phyloP scores from a whole-genome alignment of 2,888 invertebrate genomes.

The Siphlonurus alternatus region DNA sequence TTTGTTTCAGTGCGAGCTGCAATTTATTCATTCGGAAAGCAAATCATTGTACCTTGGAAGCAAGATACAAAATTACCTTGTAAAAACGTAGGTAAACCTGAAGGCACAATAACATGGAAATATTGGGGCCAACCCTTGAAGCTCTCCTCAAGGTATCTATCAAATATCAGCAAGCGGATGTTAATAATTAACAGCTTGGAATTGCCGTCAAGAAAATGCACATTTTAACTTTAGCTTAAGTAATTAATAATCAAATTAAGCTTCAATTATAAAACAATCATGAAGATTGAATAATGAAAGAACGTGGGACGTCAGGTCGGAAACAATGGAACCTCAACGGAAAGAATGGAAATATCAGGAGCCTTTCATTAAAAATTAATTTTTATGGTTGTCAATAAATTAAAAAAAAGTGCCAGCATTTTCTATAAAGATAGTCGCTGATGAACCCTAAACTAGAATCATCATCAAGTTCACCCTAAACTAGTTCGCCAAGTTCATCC shows the following conservation, averaged over 20 bases:
- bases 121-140: conserved; percentile 11
- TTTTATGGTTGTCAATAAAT: background rate
- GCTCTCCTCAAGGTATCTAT: conserved; percentile 9
- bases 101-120: conserved; percentile 10
- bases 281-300: background rate
- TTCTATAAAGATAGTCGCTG: too few relatives aligned
- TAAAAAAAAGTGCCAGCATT: background rate
- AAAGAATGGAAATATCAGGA: background rate
- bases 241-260: background rate
- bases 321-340: background rate
- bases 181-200: background rate
- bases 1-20: too few relatives aligned
- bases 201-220: background rate
- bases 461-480: too few relatives aligned
- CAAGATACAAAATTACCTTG: conserved; percentile 16
- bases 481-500: too few relatives aligned
- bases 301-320: background rate
- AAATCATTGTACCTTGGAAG: conserved; percentile 22
- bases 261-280: background rate
- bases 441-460: too few relatives aligned
- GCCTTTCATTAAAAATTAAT: background rate
- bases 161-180: background rate
- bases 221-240: background rate
- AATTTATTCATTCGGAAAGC: conserved; percentile 28
- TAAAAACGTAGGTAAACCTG: conserved; percentile 15